Conservation (phyloP, 2,113 vertebrate genomes). For the Crypturellus undulatus region DNA sequence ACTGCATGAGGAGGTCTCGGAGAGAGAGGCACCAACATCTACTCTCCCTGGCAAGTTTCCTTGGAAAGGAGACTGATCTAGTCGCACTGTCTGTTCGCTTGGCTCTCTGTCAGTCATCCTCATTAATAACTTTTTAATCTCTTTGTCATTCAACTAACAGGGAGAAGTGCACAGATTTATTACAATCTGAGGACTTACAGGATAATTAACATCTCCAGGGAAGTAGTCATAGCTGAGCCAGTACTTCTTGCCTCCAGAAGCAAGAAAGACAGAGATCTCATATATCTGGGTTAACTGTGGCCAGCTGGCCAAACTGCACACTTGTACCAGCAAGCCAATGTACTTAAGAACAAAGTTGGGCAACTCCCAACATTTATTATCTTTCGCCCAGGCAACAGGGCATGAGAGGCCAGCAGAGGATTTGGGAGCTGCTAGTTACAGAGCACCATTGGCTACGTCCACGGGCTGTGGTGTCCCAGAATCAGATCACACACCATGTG, state of each 20-base stretch:
- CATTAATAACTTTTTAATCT: neutral
- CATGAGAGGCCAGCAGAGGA: neutral
- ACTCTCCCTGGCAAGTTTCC: neutral
- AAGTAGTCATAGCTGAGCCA: neutral
- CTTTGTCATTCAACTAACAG: neutral
- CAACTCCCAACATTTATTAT: neutral
- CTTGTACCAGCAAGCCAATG: neutral
- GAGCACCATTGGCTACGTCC: neutral
- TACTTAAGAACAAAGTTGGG: neutral
- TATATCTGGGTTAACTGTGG: neutral
- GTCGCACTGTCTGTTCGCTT: neutral
- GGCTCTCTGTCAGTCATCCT: neutral
- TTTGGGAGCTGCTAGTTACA: neutral
- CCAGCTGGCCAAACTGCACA: neutral
- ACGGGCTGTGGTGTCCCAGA: neutral
- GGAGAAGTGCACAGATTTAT: neutral
- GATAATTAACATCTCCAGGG: neutral
- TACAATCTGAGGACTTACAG: neutral
- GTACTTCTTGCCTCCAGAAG: neutral
- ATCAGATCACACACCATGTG: neutral
- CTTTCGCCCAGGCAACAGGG: neutral
- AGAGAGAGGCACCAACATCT: neutral
- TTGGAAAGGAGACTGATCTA: neutral
- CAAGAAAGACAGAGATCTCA: neutral
- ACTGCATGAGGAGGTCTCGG: neutral